Conservation (phyloP, 2,797 vertebrate species). For the Enteromius radiatus region DNA sequence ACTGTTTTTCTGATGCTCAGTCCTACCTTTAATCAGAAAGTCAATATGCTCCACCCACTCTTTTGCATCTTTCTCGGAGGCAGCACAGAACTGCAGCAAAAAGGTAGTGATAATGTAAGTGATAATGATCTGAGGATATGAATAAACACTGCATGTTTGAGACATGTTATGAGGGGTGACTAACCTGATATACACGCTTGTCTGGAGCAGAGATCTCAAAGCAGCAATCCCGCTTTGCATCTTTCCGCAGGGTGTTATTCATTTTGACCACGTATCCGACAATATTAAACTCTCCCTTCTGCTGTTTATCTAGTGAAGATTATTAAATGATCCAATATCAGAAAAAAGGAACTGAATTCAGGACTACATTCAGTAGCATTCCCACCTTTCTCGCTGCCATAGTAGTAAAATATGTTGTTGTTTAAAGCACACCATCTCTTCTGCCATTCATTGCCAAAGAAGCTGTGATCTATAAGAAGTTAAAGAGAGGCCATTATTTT, state of each 20-base stretch:
- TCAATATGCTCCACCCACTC: constrained; percentile 94
- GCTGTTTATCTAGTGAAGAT: constrained; percentile 91
- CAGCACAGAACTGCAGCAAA: constrained; percentile 88
- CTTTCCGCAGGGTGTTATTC: constrained; percentile 90
- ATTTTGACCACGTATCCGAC: constrained; percentile 91
- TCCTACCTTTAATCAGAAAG: constrained; percentile 89
- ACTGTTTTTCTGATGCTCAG: neutral
- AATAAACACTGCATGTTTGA: neutral
- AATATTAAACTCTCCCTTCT: constrained; percentile 96
- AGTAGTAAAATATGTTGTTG: constrained; percentile 91
- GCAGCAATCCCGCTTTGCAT: constrained; percentile 95
- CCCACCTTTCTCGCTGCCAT: constrained; percentile 94
- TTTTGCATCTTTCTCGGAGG: constrained; percentile 89
- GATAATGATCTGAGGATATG: neutral
- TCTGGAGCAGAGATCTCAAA: constrained; percentile 95
- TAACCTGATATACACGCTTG: constrained; percentile 96
- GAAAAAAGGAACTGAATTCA: neutral
- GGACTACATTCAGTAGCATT: neutral
- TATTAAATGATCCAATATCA: constrained; percentile 19
- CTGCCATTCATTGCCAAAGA: constrained; percentile 97
- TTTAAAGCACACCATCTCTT: constrained; percentile 95
- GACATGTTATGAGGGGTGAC: constrained; percentile 34
- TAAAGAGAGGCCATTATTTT: neutral
- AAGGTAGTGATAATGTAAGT: neutral
- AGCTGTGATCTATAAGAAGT: constrained; percentile 88